Conservation (phyloP, 2,797 vertebrate species). For the Petrocephalus sullivani region DNA sequence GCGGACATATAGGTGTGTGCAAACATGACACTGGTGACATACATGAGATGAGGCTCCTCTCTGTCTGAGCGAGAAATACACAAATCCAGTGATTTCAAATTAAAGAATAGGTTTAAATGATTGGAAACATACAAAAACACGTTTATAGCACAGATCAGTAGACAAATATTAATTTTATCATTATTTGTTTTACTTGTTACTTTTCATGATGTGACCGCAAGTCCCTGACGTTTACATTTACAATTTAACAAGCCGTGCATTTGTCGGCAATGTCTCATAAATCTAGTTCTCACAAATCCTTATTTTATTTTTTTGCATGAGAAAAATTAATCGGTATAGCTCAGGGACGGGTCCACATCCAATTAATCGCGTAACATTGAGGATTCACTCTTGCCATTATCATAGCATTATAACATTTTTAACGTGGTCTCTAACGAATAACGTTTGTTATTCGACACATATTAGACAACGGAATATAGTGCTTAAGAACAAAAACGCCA, state of each 20-base stretch:
- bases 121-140: too few relatives aligned
- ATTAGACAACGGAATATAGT: neutral
- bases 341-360: neutral
- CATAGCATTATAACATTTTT: neutral
- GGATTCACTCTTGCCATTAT: neutral
- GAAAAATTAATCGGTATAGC: neutral
- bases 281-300: neutral
- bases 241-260: neutral
- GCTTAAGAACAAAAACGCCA: neutral
- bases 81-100: too few relatives aligned
- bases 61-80: too few relatives aligned
- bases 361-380: neutral
- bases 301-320: neutral
- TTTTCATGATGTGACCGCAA: too few relatives aligned
- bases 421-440: neutral
- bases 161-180: too few relatives aligned
- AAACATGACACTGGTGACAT: too few relatives aligned
- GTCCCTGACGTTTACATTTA: neutral
- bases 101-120: too few relatives aligned
- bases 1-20: too few relatives aligned
- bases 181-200: too few relatives aligned
- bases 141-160: too few relatives aligned
- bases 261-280: neutral
- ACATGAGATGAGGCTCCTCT: too few relatives aligned
- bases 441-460: neutral